These are phyloP conservation scores for Indicator maculatus DNA, from an alignment of 2,113 vertebrate species.

Conservation along the genomic window DNA sequence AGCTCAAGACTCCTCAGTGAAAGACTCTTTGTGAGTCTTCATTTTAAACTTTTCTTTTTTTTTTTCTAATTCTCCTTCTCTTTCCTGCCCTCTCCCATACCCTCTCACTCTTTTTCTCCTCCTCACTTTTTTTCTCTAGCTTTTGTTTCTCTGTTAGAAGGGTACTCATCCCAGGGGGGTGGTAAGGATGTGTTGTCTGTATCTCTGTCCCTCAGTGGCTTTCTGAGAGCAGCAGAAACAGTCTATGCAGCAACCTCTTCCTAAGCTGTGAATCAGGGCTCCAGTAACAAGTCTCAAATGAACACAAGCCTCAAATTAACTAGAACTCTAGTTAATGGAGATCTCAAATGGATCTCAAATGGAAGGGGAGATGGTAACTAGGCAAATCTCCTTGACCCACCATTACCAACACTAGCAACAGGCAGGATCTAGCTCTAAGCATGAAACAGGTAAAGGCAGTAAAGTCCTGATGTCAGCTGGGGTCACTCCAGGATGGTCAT, in stretches of 20 bases:
- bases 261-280: background rate
- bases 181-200: background rate
- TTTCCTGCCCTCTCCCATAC: background rate
- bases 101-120: background rate
- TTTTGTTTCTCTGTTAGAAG: background rate
- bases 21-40: conserved; percentile 19
- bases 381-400: background rate
- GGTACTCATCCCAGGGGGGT: background rate
- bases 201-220: background rate
- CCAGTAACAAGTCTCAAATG: background rate
- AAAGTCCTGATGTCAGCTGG: background rate
- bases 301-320: background rate
- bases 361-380: background rate
- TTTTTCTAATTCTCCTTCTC: background rate
- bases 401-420: background rate
- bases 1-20: conserved; percentile 19
- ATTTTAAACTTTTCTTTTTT: background rate
- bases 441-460: background rate
- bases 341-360: background rate
- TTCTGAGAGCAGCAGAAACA: background rate
- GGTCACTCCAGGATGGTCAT: background rate
- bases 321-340: background rate
- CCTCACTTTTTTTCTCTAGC: background rate
- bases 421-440: background rate
- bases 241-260: background rate